A percentile compares a stretch with the other conserved stretches of the same genome.
Conservation (phyloP, 2,113 vertebrate species). For the Tenrec ecaudatus region DNA sequence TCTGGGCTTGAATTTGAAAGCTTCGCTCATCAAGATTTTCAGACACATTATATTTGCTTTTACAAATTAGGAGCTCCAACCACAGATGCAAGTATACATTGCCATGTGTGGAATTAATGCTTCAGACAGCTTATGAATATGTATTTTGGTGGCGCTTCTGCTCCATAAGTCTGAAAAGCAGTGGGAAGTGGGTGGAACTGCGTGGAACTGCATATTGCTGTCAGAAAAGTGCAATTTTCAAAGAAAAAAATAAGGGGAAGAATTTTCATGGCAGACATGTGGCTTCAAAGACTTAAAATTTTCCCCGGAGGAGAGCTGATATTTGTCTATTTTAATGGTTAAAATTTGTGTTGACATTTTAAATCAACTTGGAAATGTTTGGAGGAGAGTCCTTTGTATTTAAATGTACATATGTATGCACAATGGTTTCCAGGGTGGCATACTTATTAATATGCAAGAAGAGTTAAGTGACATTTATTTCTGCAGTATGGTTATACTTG, state of each 20-base stretch:
- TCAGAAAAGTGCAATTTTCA: conserved; percentile 78
- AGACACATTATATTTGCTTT: conserved; percentile 85
- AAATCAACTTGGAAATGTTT: conserved; percentile 48
- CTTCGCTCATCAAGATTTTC: conserved; percentile 83
- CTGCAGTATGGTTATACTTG: neutral
- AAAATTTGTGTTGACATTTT: conserved; percentile 70
- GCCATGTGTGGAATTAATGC: conserved; percentile 85
- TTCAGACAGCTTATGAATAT: conserved; percentile 84
- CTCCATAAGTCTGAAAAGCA: conserved; percentile 76
- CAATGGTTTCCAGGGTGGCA: conserved; percentile 33
- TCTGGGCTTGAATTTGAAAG: conserved; percentile 81
- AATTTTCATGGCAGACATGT: conserved; percentile 76
- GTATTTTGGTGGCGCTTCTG: conserved; percentile 77
- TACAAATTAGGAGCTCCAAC: conserved; percentile 82
- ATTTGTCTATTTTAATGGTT: conserved; percentile 77
- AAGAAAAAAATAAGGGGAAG: conserved; percentile 74
- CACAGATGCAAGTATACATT: conserved; percentile 83
- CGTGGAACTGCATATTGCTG: conserved; percentile 80
- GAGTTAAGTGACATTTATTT: conserved; percentile 37
- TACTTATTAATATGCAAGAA: neutral
- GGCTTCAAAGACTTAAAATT: conserved; percentile 61
- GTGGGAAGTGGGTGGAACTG: conserved; percentile 80
- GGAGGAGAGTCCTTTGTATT: conserved; percentile 50
- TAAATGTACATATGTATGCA: conserved; percentile 34
- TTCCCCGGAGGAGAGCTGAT: conserved; percentile 69